Conservation (phyloP, 2,797 vertebrate species). For the Cuculus canorus region DNA sequence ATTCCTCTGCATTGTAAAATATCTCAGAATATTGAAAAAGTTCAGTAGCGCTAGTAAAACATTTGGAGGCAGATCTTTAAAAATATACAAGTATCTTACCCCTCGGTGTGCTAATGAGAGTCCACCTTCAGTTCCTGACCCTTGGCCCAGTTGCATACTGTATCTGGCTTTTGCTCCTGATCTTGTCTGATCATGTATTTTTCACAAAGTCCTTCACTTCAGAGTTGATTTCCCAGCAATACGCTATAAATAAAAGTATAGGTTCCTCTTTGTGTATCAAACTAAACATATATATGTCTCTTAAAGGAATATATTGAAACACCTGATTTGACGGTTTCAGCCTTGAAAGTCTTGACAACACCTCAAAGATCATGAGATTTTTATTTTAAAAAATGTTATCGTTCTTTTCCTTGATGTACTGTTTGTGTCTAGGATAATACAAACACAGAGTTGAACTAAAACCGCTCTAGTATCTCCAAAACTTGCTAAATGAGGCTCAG, state of each 20-base stretch:
- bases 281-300: not conserved
- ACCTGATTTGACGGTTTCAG: not conserved
- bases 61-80: not conserved
- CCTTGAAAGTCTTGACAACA: not conserved
- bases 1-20: not conserved
- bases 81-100: not conserved
- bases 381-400: not conserved
- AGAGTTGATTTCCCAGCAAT: not conserved
- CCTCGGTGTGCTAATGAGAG: not conserved
- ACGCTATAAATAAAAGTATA: not conserved
- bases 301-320: not conserved
- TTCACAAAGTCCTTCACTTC: not conserved
- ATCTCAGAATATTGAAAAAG: not conserved
- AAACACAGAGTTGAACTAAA: not conserved
- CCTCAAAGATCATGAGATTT: not conserved
- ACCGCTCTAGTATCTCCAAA: not conserved
- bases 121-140: not conserved
- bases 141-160: fast-evolving
- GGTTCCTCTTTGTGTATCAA: not conserved
- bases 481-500: not conserved
- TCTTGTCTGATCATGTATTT: not conserved
- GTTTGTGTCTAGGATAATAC: not conserved
- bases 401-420: not conserved
- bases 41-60: not conserved
- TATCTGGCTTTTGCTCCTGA: not conserved